Conservation (phyloP, 2,888 invertebrate genomes). For the Dendrolimus houi region DNA sequence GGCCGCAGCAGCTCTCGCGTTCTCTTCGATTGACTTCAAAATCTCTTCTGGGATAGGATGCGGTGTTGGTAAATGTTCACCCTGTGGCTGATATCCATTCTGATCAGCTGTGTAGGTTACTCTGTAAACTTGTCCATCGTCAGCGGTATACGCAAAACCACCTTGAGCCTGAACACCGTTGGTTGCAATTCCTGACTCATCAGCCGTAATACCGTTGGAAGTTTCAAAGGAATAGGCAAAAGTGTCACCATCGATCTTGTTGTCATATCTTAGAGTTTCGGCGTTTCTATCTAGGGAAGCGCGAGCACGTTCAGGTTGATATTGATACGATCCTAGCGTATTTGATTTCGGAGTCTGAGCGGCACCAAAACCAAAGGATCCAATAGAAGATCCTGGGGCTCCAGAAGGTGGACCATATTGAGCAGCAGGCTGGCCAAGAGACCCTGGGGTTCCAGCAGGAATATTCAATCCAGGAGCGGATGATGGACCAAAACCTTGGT, state of each 20-base stretch:
- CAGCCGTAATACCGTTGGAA: conserved; percentile 64
- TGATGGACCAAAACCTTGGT: conserved; percentile 11
- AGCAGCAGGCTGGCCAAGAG: conserved; percentile 9
- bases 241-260: conserved; percentile 55
- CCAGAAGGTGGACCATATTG: conserved; percentile 9
- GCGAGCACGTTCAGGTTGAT: conserved; percentile 50
- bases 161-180: conserved; percentile 65
- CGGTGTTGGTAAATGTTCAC: conserved; percentile 62
- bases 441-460: neutral
- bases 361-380: conserved; percentile 15
- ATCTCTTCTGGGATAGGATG: conserved; percentile 66
- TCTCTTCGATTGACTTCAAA: conserved; percentile 56
- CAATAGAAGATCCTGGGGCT: conserved; percentile 9
- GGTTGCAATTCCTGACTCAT: conserved; percentile 59
- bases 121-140: conserved; percentile 57
- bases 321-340: conserved; percentile 9
- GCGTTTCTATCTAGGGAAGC: conserved; percentile 52
- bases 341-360: neutral
- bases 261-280: conserved; percentile 53
- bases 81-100: conserved; percentile 59
- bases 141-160: conserved; percentile 57
- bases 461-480: conserved; percentile 3
- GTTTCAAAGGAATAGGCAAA: conserved; percentile 62
- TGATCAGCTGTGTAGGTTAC: conserved; percentile 66
- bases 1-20: conserved; percentile 59